Conservation (phyloP, 35 echinoderm and acorn worm genomes). For the Lytechinus variegatus region DNA sequence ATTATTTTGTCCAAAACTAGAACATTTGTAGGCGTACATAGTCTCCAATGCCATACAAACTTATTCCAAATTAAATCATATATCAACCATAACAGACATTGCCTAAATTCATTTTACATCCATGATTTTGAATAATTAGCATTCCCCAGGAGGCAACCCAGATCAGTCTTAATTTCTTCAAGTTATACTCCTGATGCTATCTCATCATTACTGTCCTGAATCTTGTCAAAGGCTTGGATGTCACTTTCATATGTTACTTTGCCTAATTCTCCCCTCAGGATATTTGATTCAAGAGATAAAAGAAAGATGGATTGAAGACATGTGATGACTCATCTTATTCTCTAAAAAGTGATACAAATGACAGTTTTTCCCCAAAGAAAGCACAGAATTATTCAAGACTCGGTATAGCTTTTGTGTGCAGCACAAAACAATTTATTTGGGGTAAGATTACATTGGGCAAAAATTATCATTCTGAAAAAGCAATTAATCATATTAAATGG, state of each 20-base stretch:
- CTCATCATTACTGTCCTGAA: neutral
- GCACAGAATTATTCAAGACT: neutral
- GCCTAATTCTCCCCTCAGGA: slow-evolving; percentile 7
- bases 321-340: neutral
- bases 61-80: neutral
- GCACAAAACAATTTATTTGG: too few species aligned
- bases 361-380: neutral
- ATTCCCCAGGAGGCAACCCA: neutral
- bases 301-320: neutral
- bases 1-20: neutral
- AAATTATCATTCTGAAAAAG: too few species aligned
- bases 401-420: neutral
- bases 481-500: too few species aligned
- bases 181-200: neutral
- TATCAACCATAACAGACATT: neutral
- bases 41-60: neutral
- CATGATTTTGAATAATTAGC: slow-evolving; percentile 20
- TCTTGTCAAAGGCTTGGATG: neutral
- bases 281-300: neutral
- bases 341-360: neutral
- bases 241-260: slow-evolving; percentile 4
- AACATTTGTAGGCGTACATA: neutral
- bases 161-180: neutral
- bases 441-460: too few species aligned
- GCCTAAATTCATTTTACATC: neutral